Base-by-base conservation (phyloP, 2,113 vertebrate species). In the Electrona antarctica region DNA sequence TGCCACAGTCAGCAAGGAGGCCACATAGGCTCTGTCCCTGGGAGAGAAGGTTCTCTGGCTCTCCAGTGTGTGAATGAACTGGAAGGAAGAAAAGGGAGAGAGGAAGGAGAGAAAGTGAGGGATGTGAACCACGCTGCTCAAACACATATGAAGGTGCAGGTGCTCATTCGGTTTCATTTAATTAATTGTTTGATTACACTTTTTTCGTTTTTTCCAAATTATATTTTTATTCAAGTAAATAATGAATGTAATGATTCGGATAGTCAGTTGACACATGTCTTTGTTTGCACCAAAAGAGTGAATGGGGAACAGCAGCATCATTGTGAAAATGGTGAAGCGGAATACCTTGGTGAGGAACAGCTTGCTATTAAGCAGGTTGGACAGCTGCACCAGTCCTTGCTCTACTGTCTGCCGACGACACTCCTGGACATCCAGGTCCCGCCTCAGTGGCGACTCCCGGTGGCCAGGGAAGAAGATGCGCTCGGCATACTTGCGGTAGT, bases 381-480 rank as follows among this genome's bases (percentile, higher is more conserved):
- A 99, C 45, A 99, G 94, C 88, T 99, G 97, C 48, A 97, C 93
- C 84, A 99, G 92, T 50, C 98, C 98, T 77, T 99, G 98, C 74
- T 99, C 98, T 82, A 99, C 97, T 0, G 98, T 99, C 71, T 96
- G 96, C 7, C 97, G 87, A 33, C 98, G 92, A 73, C 94, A 95
- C 83, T 98, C 97, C 9, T 98, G 96, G 4, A 99, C 95, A 1
- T 98, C 97, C 65, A 99, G 91, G 68, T 97, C 97, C 51, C 96
- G 91, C 33, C 95, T 95, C 76, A 99, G 84, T 0, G 98, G 98
- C 0, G 97, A 98, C 85, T 97, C 96, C 13, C 93, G 93, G 88
- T 99, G 95, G 65, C 98, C 98, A 0, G 98, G 98, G 82, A 99
- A 99, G 91, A 99, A 99, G 87, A 99, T 96, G 48, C 97, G 96